Conservation (phyloP, 1,140 invertebrate genomes). For the Pollicipes pollicipes region DNA sequence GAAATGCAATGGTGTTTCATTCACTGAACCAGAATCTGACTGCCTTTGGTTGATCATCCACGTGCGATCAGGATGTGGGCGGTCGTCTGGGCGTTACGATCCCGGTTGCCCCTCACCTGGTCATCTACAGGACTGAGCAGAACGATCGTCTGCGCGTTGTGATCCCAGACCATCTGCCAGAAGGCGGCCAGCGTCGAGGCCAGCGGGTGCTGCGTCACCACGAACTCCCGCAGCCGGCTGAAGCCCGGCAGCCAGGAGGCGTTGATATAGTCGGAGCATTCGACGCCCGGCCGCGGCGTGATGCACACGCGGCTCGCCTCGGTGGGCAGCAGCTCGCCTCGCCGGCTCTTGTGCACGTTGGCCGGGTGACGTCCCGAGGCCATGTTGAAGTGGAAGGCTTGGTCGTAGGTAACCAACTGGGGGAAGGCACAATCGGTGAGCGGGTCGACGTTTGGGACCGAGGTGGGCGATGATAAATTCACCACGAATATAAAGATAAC, state of each 20-base stretch:
- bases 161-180: constrained; percentile 56
- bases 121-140: constrained; percentile 57
- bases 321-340: not conserved
- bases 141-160: too few relatives aligned
- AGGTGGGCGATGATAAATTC: too few relatives aligned
- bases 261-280: constrained; percentile 89
- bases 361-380: not conserved
- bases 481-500: too few relatives aligned
- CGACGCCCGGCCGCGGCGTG: constrained; percentile 73
- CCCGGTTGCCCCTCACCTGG: not conserved
- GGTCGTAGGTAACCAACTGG: constrained; percentile 63
- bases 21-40: too few relatives aligned
- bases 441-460: too few relatives aligned
- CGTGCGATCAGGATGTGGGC: too few relatives aligned
- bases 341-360: not conserved
- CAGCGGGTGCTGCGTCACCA: constrained; percentile 58
- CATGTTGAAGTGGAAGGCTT: constrained; percentile 60
- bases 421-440: too few relatives aligned
- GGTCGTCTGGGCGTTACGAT: too few relatives aligned
- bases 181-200: constrained; percentile 69
- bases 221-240: constrained; percentile 10
- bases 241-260: constrained; percentile 56
- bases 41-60: too few relatives aligned
- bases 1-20: too few relatives aligned
- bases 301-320: constrained; percentile 47